Percentiles rank a stretch among this genome's conserved stretches.
Evolutionary conservation across 1,140 invertebrate genomes (phyloP).

Genomic region (Lordiphosa clarofinis): DNA sequence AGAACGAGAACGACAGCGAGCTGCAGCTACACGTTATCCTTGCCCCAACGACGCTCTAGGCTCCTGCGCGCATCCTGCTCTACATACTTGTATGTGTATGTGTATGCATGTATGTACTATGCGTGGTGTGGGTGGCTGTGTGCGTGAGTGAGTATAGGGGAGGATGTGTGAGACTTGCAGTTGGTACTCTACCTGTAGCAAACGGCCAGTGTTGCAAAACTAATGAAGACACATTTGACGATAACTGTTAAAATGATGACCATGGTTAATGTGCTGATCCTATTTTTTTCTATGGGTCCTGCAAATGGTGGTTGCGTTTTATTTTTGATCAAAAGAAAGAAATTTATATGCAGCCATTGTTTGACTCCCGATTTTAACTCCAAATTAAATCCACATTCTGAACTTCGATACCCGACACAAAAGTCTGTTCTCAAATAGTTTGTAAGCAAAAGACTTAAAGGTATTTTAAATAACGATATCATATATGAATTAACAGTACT

Average conservation of each 20-base stretch:
- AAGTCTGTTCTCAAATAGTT: too few relatives aligned
- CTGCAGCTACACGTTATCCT: too few relatives aligned
- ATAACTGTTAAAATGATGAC: constrained; percentile 95
- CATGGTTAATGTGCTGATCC: constrained; percentile 93
- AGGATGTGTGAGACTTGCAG: constrained; percentile 49
- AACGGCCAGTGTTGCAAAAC: constrained; percentile 95
- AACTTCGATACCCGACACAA: neutral
- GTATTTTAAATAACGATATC: too few relatives aligned
- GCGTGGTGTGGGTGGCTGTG: constrained; percentile 16
- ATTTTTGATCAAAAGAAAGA: constrained; percentile 40
- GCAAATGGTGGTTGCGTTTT: constrained; percentile 81
- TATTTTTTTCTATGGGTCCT: constrained; percentile 86
- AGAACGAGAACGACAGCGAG: too few relatives aligned
- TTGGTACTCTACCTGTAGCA: constrained; percentile 94
- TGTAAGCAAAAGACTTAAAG: too few relatives aligned
- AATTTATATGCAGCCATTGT: constrained; percentile 29
- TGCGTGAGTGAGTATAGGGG: constrained; percentile 11
- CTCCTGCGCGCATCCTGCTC: too few relatives aligned
- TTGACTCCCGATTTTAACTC: constrained; percentile 7
- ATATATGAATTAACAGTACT: too few relatives aligned
- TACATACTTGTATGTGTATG: constrained; percentile 11
- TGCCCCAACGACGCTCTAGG: too few relatives aligned
- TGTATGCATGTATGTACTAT: constrained; percentile 19
- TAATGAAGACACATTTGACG: constrained; percentile 95
- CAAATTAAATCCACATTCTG: constrained; percentile 6